Evolutionary conservation across 2,888 invertebrate genomes (phyloP).

Genomic region (Chydorus sphaericus): DNA sequence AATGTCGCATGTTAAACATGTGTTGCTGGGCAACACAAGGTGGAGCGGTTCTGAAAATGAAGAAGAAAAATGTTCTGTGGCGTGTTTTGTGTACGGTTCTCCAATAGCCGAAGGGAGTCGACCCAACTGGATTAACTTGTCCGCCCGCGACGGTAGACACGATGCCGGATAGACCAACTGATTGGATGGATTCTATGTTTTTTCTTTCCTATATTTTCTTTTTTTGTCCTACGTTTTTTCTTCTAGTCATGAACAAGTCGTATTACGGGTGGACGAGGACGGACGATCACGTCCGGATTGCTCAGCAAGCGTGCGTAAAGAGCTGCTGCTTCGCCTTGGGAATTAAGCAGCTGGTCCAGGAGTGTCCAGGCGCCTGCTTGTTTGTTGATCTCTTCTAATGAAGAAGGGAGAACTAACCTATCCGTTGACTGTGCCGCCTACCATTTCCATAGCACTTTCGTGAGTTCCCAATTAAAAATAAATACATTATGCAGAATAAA

Average conservation of each 20-base stretch:
- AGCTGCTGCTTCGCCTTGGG: background rate
- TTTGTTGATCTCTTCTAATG: too few relatives aligned
- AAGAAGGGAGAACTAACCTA: too few relatives aligned
- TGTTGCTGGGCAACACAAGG: too few relatives aligned
- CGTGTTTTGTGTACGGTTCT: too few relatives aligned
- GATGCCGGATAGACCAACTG: too few relatives aligned
- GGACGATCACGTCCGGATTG: background rate
- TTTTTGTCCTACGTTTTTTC: background rate
- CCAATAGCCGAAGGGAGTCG: too few relatives aligned
- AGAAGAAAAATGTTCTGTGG: too few relatives aligned
- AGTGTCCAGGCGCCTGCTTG: background rate
- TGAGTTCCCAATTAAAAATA: too few relatives aligned
- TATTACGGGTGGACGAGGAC: conserved; percentile 1
- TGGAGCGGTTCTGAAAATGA: too few relatives aligned
- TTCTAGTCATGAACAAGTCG: background rate
- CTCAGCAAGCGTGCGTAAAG: background rate
- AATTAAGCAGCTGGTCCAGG: background rate
- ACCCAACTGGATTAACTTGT: conserved; percentile 1
- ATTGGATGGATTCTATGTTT: background rate
- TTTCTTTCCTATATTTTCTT: background rate
- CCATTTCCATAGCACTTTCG: background rate
- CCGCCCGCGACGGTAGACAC: too few relatives aligned
- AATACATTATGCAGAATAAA: too few relatives aligned
- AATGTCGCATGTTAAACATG: too few relatives aligned
- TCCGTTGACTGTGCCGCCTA: background rate